Percentiles rank a stretch among this genome's conserved stretches.
phyloP scores from a whole-genome alignment of 2,113 vertebrate species.

The Sterna hirundo region DNA sequence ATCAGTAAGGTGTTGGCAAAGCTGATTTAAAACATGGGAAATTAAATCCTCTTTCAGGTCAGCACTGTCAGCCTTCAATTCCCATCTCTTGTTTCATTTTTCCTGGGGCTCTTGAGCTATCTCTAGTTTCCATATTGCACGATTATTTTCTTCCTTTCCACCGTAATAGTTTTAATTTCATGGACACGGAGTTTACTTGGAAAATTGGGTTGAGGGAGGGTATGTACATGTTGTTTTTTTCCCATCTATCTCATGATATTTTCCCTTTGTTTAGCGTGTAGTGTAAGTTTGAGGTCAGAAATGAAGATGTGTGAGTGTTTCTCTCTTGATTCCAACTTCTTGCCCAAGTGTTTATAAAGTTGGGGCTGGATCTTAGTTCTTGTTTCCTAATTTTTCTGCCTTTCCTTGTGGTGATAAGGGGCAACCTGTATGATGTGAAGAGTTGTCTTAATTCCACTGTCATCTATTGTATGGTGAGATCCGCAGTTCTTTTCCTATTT shows the following conservation, averaged over 20 bases:
- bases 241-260: not conserved
- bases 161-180: not conserved
- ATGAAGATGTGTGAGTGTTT: not conserved
- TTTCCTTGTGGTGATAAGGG: not conserved
- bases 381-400: not conserved
- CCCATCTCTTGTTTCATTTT: not conserved
- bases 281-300: not conserved
- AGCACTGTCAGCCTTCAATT: not conserved
- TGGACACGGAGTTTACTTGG: not conserved
- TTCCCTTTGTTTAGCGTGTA: too few species aligned
- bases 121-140: not conserved
- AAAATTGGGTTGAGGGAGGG: not conserved
- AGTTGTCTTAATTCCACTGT: not conserved
- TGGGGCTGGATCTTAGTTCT: not conserved
- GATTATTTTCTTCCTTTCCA: not conserved
- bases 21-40: not conserved
- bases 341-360: not conserved
- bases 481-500: not conserved
- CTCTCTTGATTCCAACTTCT: not conserved
- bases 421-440: not conserved
- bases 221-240: not conserved
- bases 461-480: not conserved
- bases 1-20: slow-evolving; percentile 25
- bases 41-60: slow-evolving; percentile 10
- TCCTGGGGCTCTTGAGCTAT: not conserved